Evolutionary conservation across 2,888 invertebrate species (phyloP).

Genomic region (Drosophila hamatofila): DNA sequence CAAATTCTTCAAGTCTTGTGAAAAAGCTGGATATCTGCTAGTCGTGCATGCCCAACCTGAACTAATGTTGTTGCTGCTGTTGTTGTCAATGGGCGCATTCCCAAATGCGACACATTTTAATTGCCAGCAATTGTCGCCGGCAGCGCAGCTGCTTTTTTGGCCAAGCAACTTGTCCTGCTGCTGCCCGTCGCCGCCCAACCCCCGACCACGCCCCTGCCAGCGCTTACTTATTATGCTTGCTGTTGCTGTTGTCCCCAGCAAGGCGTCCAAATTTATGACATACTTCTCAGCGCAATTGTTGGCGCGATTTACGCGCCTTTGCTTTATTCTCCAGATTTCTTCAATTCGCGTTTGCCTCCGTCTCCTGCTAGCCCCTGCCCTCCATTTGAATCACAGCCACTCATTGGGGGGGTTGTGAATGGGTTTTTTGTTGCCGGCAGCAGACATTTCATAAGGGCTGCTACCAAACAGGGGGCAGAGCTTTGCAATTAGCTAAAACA

Average conservation of each 20-base stretch:
- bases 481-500: constrained; percentile 51
- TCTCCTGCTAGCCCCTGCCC: not conserved
- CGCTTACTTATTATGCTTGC: constrained; percentile 42
- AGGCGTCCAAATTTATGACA: constrained; percentile 80
- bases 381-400: constrained; percentile 26
- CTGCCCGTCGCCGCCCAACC: not conserved
- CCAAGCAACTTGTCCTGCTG: constrained; percentile 24
- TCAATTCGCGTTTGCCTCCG: not conserved
- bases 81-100: constrained; percentile 63
- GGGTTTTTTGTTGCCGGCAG: constrained; percentile 21
- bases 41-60: constrained; percentile 3
- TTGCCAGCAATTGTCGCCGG: constrained; percentile 79
- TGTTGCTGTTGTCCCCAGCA: constrained; percentile 33
- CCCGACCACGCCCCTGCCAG: not conserved
- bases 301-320: constrained; percentile 77
- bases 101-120: constrained; percentile 79
- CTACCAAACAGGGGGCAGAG: not conserved
- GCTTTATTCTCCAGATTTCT: constrained; percentile 11
- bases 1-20: not conserved
- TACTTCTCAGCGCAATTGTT: constrained; percentile 81
- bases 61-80: constrained; percentile 25
- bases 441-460: constrained; percentile 14
- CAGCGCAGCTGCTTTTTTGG: constrained; percentile 55
- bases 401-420: constrained; percentile 16
- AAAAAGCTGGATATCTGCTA: not conserved